phyloP scores from a whole-genome alignment of 2,113 vertebrate genomes.

The Brienomyrus longianalis region DNA sequence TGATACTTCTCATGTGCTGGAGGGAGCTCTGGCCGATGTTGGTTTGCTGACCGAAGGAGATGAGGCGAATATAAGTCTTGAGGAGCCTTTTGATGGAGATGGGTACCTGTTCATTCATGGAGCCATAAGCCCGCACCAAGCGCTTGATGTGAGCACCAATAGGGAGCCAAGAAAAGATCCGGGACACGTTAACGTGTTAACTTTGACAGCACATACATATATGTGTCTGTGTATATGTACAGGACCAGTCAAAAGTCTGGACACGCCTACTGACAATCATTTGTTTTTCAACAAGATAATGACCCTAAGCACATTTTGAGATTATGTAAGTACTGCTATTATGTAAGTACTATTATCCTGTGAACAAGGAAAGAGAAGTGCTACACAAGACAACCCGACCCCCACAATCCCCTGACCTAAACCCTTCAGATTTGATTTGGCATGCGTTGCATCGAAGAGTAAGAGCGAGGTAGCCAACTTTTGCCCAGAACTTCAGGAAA shows the following conservation, averaged over 20 bases:
- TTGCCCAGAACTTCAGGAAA: neutral
- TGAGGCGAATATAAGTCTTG: neutral
- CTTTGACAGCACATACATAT: neutral
- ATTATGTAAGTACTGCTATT: neutral
- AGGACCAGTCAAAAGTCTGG: neutral
- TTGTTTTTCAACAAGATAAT: neutral
- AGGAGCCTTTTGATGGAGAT: neutral
- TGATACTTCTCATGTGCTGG: neutral
- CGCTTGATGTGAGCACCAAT: neutral
- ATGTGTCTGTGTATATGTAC: neutral
- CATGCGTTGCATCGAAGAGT: neutral
- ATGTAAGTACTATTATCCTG: neutral
- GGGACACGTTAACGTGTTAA: neutral
- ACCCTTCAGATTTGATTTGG: neutral
- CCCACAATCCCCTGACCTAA: neutral
- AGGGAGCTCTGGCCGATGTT: neutral
- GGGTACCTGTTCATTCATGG: neutral
- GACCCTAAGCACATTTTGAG: neutral
- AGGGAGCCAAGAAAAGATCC: neutral
- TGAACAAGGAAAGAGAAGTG: neutral
- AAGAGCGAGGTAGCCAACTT: neutral
- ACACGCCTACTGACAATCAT: neutral
- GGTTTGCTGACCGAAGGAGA: neutral
- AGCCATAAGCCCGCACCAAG: neutral
- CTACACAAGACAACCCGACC: neutral